Percentiles rank a stretch among this genome's conserved stretches.
Conservation (phyloP, 2,797 vertebrate species). For the Poeciliopsis presidionis region DNA sequence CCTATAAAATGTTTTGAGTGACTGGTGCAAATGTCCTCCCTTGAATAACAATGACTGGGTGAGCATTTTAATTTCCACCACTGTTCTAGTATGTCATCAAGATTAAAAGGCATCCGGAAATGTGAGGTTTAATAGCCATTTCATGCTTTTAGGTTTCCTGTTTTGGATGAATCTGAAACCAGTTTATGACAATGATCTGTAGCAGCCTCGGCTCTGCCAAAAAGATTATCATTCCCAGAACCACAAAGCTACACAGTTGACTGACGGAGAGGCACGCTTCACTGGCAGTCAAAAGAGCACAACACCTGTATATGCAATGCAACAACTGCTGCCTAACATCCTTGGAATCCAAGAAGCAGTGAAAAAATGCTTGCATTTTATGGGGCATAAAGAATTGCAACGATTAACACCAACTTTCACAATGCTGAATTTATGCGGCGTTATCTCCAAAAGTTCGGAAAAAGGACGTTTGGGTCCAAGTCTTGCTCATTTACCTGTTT, state of each 20-base stretch:
- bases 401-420: conserved; percentile 18
- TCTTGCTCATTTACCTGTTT: conserved; percentile 55
- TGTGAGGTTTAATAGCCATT: conserved; percentile 42
- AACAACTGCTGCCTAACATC: conserved; percentile 39
- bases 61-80: background rate
- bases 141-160: conserved; percentile 63
- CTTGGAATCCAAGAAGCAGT: conserved; percentile 44
- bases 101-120: conserved; percentile 57
- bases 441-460: conserved; percentile 34
- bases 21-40: background rate
- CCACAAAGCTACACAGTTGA: conserved; percentile 55
- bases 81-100: conserved; percentile 61
- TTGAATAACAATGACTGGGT: background rate
- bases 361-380: conserved; percentile 45
- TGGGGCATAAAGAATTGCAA: conserved; percentile 27
- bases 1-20: background rate
- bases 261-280: conserved; percentile 65
- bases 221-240: conserved; percentile 70
- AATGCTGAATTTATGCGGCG: conserved; percentile 33
- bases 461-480: conserved; percentile 32
- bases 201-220: conserved; percentile 62
- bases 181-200: conserved; percentile 65
- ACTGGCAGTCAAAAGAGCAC: conserved; percentile 70
- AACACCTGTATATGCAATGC: conserved; percentile 67
- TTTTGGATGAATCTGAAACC: conserved; percentile 59